Evolutionary conservation across 2,797 vertebrate species (phyloP).

Genomic region (Geotria australis): DNA sequence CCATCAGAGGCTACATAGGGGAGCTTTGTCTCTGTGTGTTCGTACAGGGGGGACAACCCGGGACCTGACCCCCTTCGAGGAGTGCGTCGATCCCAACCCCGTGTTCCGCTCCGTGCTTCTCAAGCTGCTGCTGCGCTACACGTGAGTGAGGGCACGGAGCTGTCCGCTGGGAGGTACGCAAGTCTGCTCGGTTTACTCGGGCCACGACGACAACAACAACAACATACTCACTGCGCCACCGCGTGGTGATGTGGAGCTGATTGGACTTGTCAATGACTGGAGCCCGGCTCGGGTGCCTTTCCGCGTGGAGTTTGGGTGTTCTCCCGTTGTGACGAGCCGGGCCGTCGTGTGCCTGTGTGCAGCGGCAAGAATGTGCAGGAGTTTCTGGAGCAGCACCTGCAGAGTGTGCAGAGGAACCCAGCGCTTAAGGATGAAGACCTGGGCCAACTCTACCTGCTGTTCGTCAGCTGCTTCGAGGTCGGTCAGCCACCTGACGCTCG

Average conservation of each 20-base stretch:
- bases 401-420: constrained; percentile 13
- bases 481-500: background rate
- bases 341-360: background rate
- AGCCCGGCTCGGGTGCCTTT: no score
- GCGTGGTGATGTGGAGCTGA: no score
- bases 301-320: no score
- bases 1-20: no score
- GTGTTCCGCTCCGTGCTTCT: constrained; percentile 24
- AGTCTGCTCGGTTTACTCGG: no score
- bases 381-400: constrained; percentile 16
- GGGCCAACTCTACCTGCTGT: constrained; percentile 20
- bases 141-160: constrained; percentile 6
- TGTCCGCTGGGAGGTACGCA: no score
- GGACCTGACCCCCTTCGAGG: constrained; percentile 19
- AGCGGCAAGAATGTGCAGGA: constrained; percentile 19
- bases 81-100: constrained; percentile 22
- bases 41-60: constrained; percentile 15
- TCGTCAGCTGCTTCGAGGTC: constrained; percentile 28
- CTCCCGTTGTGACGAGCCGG: no score
- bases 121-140: constrained; percentile 23
- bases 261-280: no score
- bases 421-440: constrained; percentile 8
- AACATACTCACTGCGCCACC: no score
- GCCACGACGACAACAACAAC: no score
- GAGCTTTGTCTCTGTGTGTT: background rate